These are phyloP conservation scores for Strix uralensis DNA, from an alignment of 2,113 vertebrate genomes.

Conservation along the genomic window DNA sequence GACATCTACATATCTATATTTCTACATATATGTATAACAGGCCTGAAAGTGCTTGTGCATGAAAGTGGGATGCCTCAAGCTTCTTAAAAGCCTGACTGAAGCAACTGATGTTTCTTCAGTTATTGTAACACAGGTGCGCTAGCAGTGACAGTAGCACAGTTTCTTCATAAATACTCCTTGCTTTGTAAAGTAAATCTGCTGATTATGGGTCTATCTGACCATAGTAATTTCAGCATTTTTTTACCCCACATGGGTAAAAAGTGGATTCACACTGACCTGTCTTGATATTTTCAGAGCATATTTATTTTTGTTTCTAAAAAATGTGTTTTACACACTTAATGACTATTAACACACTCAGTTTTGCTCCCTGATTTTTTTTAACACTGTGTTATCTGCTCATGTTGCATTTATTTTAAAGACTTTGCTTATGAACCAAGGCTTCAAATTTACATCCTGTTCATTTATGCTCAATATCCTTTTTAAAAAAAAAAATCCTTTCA, in stretches of 20 bases:
- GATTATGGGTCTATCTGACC: not conserved
- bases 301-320: not conserved
- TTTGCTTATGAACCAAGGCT: not conserved
- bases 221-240: not conserved
- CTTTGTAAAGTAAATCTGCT: not conserved
- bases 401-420: not conserved
- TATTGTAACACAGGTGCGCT: not conserved
- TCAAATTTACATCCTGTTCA: conserved; percentile 36
- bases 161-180: not conserved
- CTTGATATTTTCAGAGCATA: not conserved
- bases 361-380: not conserved
- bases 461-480: not conserved
- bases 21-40: not conserved
- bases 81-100: not conserved
- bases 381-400: not conserved
- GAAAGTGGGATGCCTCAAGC: not conserved
- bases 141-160: not conserved
- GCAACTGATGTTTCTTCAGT: not conserved
- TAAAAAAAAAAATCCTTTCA: not conserved
- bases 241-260: too few relatives aligned
- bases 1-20: rapidly evolving
- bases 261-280: not conserved
- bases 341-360: not conserved
- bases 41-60: not conserved
- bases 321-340: not conserved